Evolutionary conservation across 2,113 vertebrate species (phyloP).

Genomic region (Ceyx margarethae): DNA sequence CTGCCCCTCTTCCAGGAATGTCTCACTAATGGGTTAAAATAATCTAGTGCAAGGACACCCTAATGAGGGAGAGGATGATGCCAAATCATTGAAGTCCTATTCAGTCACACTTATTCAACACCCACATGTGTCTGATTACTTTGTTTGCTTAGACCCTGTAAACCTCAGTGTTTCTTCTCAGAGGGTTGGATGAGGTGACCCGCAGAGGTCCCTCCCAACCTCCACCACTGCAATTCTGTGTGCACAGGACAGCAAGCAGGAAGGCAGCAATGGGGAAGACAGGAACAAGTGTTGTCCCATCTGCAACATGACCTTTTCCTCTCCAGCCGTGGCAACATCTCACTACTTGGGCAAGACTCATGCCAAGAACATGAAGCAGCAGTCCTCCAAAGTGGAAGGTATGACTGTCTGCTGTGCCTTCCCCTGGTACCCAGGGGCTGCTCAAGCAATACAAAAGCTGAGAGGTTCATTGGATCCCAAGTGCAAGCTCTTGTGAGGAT

Average conservation of each 20-base stretch:
- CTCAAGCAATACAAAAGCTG: not conserved
- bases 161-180: not conserved
- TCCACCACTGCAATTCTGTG: not conserved
- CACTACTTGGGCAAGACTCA: conserved; percentile 97
- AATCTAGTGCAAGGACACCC: not conserved
- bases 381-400: conserved; percentile 81
- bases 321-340: conserved; percentile 89
- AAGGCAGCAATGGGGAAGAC: conserved; percentile 80
- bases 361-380: conserved; percentile 90
- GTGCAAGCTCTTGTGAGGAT: not conserved
- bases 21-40: not conserved
- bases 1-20: not conserved
- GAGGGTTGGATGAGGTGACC: not conserved
- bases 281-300: conserved; percentile 87
- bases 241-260: conserved; percentile 71
- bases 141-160: not conserved
- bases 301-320: conserved; percentile 96
- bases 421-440: rapidly evolving
- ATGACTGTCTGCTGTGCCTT: not conserved
- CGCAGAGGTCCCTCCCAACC: not conserved
- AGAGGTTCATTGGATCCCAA: not conserved
- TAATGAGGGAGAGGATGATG: not conserved
- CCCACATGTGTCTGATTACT: rapidly evolving
- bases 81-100: not conserved
- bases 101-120: not conserved